These are phyloP conservation scores for Stichodactyla helianthus DNA, from an alignment of 64 coral and sea anemone species.

Conservation along the genomic window DNA sequence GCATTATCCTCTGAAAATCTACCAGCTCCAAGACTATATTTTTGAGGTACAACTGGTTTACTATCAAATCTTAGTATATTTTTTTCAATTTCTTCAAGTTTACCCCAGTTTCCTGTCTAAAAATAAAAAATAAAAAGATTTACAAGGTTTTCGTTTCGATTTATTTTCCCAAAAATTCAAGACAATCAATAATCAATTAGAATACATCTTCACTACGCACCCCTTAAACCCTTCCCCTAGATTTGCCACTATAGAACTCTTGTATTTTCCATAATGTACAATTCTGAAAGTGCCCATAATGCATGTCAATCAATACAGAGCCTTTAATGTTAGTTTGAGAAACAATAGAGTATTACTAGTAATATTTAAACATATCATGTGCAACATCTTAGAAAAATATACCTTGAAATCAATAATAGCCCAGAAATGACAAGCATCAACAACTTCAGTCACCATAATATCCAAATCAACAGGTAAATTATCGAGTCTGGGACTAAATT, in stretches of 20 bases:
- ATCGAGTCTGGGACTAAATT: not conserved
- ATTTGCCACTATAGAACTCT: too few species aligned
- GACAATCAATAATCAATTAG: not conserved
- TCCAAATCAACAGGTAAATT: constrained; percentile 37
- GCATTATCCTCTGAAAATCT: constrained; percentile 44
- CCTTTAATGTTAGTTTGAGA: too few species aligned
- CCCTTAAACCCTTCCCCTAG: too few species aligned
- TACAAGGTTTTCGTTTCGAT: not conserved
- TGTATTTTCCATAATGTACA: too few species aligned
- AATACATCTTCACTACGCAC: too few species aligned
- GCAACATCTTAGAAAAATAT: not conserved
- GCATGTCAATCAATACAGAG: too few species aligned
- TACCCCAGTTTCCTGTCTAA: constrained; percentile 67
- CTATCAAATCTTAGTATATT: constrained; percentile 29
- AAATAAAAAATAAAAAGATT: not conserved
- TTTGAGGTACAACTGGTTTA: constrained; percentile 26
- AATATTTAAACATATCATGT: not conserved
- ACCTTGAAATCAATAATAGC: constrained; percentile 69
- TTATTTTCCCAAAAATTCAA: not conserved
- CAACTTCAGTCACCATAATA: constrained; percentile 67
- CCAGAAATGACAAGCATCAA: constrained; percentile 86
- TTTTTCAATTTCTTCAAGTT: constrained; percentile 27
- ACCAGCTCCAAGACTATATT: constrained; percentile 51
- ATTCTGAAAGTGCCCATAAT: too few species aligned
- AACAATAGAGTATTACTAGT: too few species aligned